Conservation (phyloP, 1,140 invertebrate genomes). For the Homalodisca vitripennis region DNA sequence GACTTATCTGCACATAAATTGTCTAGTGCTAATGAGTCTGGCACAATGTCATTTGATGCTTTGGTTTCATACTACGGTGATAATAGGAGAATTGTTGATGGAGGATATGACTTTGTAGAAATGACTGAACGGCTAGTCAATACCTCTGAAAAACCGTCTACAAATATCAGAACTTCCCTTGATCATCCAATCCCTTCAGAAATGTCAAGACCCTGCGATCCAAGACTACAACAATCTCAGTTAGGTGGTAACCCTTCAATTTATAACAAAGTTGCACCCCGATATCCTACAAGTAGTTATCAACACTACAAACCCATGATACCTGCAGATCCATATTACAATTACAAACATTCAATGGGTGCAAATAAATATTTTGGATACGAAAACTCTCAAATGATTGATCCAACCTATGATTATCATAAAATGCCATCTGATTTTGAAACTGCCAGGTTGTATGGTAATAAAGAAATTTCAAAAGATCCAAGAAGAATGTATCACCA, state of each 20-base stretch:
- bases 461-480: constrained; percentile 16
- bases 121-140: constrained; percentile 20
- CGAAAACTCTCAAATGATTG: neutral
- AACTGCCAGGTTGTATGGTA: neutral
- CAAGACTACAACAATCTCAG: constrained; percentile 18
- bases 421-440: constrained; percentile 1
- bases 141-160: neutral
- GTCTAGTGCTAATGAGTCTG: neutral
- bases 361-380: constrained; percentile 14
- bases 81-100: neutral
- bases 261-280: constrained; percentile 13
- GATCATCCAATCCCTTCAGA: neutral
- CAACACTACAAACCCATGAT: constrained; percentile 15
- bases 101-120: constrained; percentile 10
- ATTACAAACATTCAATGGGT: constrained; percentile 18
- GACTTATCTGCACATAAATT: constrained; percentile 1
- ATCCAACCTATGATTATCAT: constrained; percentile 27
- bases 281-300: neutral
- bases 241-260: constrained; percentile 7
- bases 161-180: neutral
- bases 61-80: constrained; percentile 11
- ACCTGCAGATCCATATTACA: neutral
- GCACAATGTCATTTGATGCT: constrained; percentile 21
- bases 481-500: constrained; percentile 8
- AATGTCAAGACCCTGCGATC: constrained; percentile 17